Conservation (phyloP, 2,888 invertebrate species). For the Ichneumoninae sp. region DNA sequence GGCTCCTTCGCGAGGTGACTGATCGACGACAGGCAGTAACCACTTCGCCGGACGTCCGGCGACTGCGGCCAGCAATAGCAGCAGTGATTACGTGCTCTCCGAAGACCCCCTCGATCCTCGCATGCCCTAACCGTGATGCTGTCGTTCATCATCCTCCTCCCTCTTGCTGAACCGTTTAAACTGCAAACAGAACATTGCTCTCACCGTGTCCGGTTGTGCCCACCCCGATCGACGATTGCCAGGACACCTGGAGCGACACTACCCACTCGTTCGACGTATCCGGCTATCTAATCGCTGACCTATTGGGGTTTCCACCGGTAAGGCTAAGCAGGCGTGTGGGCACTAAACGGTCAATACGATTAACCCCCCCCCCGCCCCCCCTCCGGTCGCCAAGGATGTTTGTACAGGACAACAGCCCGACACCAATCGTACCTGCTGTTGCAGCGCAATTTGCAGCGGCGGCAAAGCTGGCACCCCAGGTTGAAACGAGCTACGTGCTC, state of each 20-base stretch:
- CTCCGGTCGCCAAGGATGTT: conserved; percentile 37
- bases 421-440: conserved; percentile 32
- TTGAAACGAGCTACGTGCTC: conserved; percentile 20
- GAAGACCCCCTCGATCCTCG: conserved; percentile 40
- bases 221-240: conserved; percentile 27
- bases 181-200: conserved; percentile 28
- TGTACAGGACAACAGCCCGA: conserved; percentile 32
- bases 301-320: conserved; percentile 50
- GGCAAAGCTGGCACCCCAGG: background rate
- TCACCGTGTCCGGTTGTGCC: conserved; percentile 26
- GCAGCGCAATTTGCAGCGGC: conserved; percentile 10
- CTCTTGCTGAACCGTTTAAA: conserved; percentile 33
- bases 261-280: background rate
- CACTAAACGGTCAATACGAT: conserved; percentile 38
- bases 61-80: conserved; percentile 47
- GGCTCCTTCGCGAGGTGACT: conserved; percentile 82
- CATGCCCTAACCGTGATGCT: conserved; percentile 35
- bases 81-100: conserved; percentile 55
- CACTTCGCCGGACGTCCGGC: conserved; percentile 49
- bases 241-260: conserved; percentile 36
- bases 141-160: conserved; percentile 33
- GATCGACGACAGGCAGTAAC: conserved; percentile 74
- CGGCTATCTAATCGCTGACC: conserved; percentile 44
- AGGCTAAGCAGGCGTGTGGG: conserved; percentile 39
- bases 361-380: background rate